These are phyloP conservation scores for Balearica regulorum DNA, from an alignment of 2,797 vertebrate genomes.

Conservation along the genomic window DNA sequence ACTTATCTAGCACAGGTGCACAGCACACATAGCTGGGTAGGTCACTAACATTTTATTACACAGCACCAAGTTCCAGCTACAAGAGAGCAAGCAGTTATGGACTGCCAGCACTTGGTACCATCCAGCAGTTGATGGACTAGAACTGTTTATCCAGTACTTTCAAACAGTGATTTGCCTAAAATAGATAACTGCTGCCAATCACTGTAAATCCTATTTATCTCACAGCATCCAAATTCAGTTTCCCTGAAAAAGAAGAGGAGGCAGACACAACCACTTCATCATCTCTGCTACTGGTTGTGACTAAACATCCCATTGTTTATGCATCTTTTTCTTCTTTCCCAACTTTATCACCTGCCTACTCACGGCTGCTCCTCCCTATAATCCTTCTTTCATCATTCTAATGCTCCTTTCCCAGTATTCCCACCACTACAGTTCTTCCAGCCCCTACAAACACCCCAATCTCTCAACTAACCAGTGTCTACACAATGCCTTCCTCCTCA, in stretches of 20 bases:
- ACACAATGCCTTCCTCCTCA: background rate
- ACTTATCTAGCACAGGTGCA: background rate
- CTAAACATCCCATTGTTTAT: background rate
- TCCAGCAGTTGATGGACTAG: background rate
- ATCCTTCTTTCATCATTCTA: background rate
- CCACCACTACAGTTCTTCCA: background rate
- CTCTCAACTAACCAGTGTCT: background rate
- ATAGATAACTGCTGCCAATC: background rate
- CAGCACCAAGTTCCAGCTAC: background rate
- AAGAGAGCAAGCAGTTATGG: background rate
- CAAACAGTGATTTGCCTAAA: background rate
- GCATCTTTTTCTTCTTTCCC: background rate
- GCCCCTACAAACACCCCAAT: background rate
- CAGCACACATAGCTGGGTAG: background rate
- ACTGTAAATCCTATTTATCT: background rate
- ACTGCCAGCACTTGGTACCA: background rate
- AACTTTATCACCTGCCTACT: background rate
- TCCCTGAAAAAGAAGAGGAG: background rate
- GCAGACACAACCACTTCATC: background rate
- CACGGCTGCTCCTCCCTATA: background rate
- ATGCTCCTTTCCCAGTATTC: background rate
- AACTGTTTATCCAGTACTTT: background rate
- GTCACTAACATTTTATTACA: background rate
- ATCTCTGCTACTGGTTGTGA: background rate
- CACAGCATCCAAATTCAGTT: background rate